Conservation (phyloP, 2,888 invertebrate genomes). For the Muschampia plurimacula region DNA sequence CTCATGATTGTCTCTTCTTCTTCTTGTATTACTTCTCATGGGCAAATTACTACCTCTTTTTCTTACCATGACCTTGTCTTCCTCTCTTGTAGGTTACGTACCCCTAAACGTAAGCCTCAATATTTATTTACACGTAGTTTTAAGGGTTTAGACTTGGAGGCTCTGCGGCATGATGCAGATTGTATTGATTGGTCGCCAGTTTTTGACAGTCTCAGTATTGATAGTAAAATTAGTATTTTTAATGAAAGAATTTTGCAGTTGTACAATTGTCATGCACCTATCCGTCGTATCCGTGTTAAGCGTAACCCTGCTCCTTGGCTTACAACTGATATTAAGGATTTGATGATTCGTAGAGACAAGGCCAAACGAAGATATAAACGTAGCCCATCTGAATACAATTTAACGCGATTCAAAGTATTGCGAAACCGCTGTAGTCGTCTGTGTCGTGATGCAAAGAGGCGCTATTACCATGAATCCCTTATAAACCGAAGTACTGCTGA, state of each 20-base stretch:
- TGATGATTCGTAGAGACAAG: neutral
- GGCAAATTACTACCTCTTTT: neutral
- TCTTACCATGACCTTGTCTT: neutral
- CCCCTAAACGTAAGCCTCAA: neutral
- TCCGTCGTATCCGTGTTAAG: neutral
- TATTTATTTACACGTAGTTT: neutral
- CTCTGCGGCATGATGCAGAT: neutral
- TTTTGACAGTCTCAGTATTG: neutral
- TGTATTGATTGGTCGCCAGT: neutral
- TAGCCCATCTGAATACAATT: neutral
- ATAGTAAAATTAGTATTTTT: neutral
- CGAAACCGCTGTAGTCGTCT: constrained; percentile 19
- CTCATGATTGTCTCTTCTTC: constrained; percentile 3
- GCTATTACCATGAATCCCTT: constrained; percentile 7
- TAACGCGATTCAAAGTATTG: neutral
- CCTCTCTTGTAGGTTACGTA: too few species aligned
- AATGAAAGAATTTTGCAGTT: neutral
- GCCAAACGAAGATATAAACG: constrained; percentile 6
- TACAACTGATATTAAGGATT: neutral
- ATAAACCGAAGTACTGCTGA: constrained; percentile 16
- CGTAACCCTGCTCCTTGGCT: constrained; percentile 5
- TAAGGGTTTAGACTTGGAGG: neutral
- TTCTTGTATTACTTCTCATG: neutral
- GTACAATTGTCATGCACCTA: neutral
- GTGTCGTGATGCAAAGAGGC: constrained; percentile 17